Conservation (phyloP, 2,888 invertebrate species). For the Euzetes globulus region DNA sequence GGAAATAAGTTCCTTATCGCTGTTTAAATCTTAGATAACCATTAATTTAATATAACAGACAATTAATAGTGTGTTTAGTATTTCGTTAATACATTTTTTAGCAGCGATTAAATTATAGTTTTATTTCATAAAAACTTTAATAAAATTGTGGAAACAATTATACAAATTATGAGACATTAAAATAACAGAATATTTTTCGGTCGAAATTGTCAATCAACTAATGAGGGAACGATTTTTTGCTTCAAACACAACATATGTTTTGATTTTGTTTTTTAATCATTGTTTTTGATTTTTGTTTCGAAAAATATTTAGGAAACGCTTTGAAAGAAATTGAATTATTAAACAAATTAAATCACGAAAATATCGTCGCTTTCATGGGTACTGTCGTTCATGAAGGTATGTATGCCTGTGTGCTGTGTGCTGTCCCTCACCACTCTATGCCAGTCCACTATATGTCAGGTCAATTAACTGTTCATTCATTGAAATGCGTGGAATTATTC, state of each 20-base stretch:
- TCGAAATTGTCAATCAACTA: neutral
- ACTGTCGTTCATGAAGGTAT: slow-evolving; percentile 35
- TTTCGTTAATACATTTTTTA: no score
- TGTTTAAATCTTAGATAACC: no score
- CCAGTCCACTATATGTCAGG: neutral
- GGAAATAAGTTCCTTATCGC: no score
- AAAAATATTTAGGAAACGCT: slow-evolving; percentile 29
- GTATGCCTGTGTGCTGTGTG: neutral
- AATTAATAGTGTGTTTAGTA: no score
- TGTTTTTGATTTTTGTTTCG: neutral
- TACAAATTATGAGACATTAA: no score
- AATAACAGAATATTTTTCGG: neutral
- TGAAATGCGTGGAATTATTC: neutral
- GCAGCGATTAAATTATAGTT: no score
- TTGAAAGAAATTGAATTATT: slow-evolving; percentile 36
- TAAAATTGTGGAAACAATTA: no score
- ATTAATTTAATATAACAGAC: no score
- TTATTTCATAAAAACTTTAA: no score
- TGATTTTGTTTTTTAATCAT: neutral
- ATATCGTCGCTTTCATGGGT: slow-evolving; percentile 34
- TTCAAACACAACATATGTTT: neutral
- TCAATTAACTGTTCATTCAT: neutral
- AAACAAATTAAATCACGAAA: slow-evolving; percentile 35
- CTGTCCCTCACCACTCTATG: no score
- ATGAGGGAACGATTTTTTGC: neutral